phyloP scores from a whole-genome alignment of 2,888 invertebrate genomes.

The Phengaris alcon region DNA sequence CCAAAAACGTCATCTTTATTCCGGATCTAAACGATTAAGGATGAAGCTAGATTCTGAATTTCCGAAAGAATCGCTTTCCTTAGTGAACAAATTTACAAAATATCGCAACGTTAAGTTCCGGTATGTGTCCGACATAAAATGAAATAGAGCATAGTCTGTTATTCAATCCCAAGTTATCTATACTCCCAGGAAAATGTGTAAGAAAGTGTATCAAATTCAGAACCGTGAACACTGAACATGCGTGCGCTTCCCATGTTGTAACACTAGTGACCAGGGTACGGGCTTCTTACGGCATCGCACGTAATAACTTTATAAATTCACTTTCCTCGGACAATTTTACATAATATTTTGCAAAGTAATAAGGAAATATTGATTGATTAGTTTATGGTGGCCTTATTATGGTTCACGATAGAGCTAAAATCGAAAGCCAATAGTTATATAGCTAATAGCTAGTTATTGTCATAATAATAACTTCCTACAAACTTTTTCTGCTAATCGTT shows the following conservation, averaged over 20 bases:
- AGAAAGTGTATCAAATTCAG: slow-evolving; percentile 5
- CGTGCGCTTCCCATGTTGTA: slow-evolving; percentile 10
- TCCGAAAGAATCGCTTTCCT: too few species aligned
- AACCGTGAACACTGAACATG: neutral
- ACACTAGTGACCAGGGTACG: neutral
- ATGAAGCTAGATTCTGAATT: too few species aligned
- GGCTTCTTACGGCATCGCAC: slow-evolving; percentile 1
- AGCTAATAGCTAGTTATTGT: neutral
- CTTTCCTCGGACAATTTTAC: neutral
- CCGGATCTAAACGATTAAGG: too few species aligned
- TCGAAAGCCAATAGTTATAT: neutral
- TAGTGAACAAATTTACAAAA: too few species aligned
- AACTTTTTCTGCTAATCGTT: too few species aligned
- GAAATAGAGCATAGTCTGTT: neutral
- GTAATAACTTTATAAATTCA: slow-evolving; percentile 15
- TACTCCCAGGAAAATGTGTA: neutral
- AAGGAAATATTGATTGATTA: slow-evolving; percentile 10
- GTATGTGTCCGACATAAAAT: neutral
- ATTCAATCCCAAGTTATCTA: neutral
- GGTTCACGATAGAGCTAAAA: neutral
- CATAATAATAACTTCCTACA: neutral
- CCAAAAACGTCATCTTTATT: too few species aligned
- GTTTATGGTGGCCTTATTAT: slow-evolving; percentile 4
- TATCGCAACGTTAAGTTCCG: too few species aligned
- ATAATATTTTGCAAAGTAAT: neutral